phyloP scores from a whole-genome alignment of 2,888 invertebrate genomes.

The Aradus depressus region DNA sequence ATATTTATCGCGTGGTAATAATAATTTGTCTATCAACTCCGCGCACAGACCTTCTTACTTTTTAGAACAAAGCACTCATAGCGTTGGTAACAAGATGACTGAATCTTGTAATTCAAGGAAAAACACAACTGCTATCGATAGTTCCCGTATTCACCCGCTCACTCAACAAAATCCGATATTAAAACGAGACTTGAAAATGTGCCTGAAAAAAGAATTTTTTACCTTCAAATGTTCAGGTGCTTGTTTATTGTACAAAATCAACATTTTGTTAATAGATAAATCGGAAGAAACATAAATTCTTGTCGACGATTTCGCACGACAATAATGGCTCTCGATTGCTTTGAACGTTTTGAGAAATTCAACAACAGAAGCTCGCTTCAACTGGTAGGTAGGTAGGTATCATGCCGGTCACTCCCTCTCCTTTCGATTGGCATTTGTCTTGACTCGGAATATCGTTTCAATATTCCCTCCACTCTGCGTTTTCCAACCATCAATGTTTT shows the following conservation, averaged over 20 bases:
- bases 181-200: conserved; percentile 8
- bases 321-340: conserved; percentile 12
- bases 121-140: too few species aligned
- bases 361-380: conserved; percentile 1
- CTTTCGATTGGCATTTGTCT: conserved; percentile 9
- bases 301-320: conserved; percentile 5
- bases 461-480: conserved; percentile 7
- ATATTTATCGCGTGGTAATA: too few species aligned
- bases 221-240: background rate
- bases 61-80: too few species aligned
- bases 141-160: too few species aligned
- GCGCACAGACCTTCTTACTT: too few species aligned
- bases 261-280: conserved; percentile 15
- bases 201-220: background rate
- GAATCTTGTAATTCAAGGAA: too few species aligned
- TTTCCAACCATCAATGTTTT: conserved; percentile 9
- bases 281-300: conserved; percentile 2
- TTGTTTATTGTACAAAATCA: conserved; percentile 7
- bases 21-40: too few species aligned
- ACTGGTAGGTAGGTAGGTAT: conserved; percentile 5
- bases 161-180: conserved; percentile 8
- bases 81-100: too few species aligned
- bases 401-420: conserved; percentile 11
- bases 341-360: conserved; percentile 8
- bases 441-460: conserved; percentile 6